Conservation (phyloP, 2,797 vertebrate genomes). For the Sebastes trivittatus region DNA sequence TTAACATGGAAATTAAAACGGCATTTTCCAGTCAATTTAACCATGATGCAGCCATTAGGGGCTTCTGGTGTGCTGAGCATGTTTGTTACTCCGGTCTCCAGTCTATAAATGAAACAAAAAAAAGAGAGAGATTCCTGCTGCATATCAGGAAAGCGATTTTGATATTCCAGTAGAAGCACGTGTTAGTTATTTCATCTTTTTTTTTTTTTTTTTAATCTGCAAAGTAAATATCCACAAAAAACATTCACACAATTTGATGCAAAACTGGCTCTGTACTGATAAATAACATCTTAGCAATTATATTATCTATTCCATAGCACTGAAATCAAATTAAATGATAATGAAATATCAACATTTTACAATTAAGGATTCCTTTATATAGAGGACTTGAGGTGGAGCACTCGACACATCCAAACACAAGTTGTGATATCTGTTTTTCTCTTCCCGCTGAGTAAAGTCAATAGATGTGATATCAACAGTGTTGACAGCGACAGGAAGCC, state of each 20-base stretch:
- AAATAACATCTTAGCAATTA: background rate
- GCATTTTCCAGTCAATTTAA: slow-evolving; percentile 99
- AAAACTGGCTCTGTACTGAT: background rate
- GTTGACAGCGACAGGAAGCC: slow-evolving; percentile 73
- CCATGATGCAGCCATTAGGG: slow-evolving; percentile 90
- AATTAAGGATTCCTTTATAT: background rate
- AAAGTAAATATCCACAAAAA: background rate
- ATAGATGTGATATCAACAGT: slow-evolving; percentile 63
- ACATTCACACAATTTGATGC: background rate
- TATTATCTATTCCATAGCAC: background rate
- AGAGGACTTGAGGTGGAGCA: background rate
- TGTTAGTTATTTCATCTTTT: background rate
- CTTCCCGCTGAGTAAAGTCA: slow-evolving; percentile 53
- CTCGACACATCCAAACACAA: background rate
- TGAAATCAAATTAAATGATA: background rate
- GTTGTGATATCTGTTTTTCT: slow-evolving; percentile 36
- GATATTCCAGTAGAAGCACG: slow-evolving; percentile 17
- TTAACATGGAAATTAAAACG: slow-evolving; percentile 98
- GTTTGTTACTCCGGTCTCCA: slow-evolving; percentile 63
- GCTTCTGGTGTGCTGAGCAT: slow-evolving; percentile 75
- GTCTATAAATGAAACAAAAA: slow-evolving; percentile 50
- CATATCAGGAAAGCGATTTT: slow-evolving; percentile 19
- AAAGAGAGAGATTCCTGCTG: slow-evolving; percentile 38
- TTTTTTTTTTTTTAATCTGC: no score
- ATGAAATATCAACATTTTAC: rapidly evolving